Conservation (phyloP, 1,140 invertebrate species). For the Pteromalus puparum region DNA sequence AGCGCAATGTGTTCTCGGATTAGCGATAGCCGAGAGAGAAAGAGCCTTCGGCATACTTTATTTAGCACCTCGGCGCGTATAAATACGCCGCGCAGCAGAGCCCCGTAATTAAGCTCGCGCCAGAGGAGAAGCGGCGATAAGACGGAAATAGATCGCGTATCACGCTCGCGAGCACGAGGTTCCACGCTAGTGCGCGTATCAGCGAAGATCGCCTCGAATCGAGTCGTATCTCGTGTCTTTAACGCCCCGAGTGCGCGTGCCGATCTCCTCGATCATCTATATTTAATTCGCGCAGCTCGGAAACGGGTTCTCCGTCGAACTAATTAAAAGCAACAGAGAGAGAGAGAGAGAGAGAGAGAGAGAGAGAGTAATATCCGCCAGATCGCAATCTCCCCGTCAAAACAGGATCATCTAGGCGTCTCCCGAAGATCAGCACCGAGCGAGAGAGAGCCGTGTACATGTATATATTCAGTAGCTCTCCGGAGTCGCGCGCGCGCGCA, state of each 20-base stretch:
- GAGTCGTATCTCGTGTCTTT: no score
- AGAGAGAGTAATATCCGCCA: no score
- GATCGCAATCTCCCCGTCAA: no score
- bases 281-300: no score
- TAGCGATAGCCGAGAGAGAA: neutral
- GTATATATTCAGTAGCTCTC: conserved; percentile 48
- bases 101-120: conserved; percentile 12
- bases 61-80: neutral
- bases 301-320: no score
- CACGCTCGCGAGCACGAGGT: conserved; percentile 20
- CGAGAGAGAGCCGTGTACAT: conserved; percentile 41
- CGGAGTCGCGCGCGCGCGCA: neutral
- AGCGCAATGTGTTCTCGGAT: neutral
- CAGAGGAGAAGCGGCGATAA: neutral
- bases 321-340: no score
- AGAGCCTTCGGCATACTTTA: conserved; percentile 16
- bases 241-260: no score
- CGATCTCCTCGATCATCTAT: no score
- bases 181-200: neutral
- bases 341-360: no score
- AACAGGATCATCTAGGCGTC: neutral
- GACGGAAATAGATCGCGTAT: conserved; percentile 9
- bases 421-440: neutral
- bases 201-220: no score
- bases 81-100: conserved; percentile 17